Base-by-base conservation (phyloP, 1,140 invertebrate species). In the Cyclargus thomasi region DNA sequence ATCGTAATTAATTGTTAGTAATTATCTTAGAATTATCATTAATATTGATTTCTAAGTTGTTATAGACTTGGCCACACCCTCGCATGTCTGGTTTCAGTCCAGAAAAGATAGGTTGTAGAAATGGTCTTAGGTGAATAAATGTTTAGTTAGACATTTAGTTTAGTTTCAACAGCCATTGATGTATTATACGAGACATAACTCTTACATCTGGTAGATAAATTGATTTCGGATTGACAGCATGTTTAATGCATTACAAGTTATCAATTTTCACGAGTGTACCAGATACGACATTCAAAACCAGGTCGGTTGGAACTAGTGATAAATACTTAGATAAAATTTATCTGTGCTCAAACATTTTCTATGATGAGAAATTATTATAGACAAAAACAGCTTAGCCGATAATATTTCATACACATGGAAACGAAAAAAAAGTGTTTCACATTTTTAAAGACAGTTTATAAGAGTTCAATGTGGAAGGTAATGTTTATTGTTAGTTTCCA, bases 141-240 rank as follows among this genome's bases (percentile, higher is more conserved):
- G 8, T 29, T 29, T 29, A n/a, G n/a, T n/a, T n/a, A n/a, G n/a
- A n/a, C n/a, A n/a, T 29, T 3, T 8, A 29, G 5, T 29, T 29
- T 8, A 29, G 0, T 29, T 8, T 29, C 29, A 29, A 29, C 29
- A 47, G 39, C 14, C 39, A 8, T 39, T 4, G 39, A 16, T 16
- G 0, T 47, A 47, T 47, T 16, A 14, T 47, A 59, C 17, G 55
- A 22, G 55, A 59, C 17, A 59, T 22, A 18, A 59, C 8, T 22
- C 55, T 59, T 18, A 59, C 55, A 18, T 2, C 55, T 59, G 57
- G 65, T 29, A 74, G 7, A 64, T 57, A 36, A 63, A 59, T 65
- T 66, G 64, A 11, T 22, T 65, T 63, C 29, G 23, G 62, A 29
- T 47, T 35, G 23, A 64, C 53, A 47, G 39, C 39, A 47, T 47